Conservation (phyloP, 2,113 vertebrate genomes). For the Dinomys branickii region DNA sequence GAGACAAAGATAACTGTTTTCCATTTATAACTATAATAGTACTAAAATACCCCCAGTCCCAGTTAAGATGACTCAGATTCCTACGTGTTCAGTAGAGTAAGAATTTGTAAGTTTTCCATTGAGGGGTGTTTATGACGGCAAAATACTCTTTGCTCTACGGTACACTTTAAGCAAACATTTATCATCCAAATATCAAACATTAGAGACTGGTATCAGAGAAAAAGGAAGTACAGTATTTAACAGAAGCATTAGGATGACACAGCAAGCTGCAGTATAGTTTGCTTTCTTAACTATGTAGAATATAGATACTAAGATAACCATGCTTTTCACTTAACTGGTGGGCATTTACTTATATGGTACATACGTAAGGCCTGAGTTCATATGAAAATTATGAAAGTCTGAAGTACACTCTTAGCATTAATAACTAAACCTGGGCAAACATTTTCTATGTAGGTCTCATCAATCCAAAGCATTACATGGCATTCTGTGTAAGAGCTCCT, state of each 20-base stretch:
- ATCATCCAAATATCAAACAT: slow-evolving; percentile 33
- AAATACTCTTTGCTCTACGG: background rate
- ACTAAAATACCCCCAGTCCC: background rate
- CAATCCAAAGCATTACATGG: background rate
- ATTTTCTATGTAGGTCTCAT: background rate
- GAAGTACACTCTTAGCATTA: background rate
- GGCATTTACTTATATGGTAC: background rate
- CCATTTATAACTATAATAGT: background rate
- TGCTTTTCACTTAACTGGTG: background rate
- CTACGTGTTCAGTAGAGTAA: background rate
- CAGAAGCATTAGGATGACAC: background rate
- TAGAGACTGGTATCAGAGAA: background rate
- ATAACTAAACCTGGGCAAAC: background rate
- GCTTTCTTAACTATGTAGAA: background rate
- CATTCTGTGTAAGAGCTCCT: background rate
- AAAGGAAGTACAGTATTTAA: slow-evolving; percentile 8
- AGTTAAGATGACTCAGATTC: background rate
- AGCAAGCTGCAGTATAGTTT: background rate
- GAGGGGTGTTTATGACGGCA: background rate
- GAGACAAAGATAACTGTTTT: background rate
- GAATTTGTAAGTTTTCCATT: background rate
- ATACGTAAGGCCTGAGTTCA: background rate
- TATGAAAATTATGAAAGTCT: background rate
- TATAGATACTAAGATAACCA: background rate
- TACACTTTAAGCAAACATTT: slow-evolving; percentile 51